phyloP scores from a whole-genome alignment of 2,113 vertebrate genomes.

The Fukomys damarensis region DNA sequence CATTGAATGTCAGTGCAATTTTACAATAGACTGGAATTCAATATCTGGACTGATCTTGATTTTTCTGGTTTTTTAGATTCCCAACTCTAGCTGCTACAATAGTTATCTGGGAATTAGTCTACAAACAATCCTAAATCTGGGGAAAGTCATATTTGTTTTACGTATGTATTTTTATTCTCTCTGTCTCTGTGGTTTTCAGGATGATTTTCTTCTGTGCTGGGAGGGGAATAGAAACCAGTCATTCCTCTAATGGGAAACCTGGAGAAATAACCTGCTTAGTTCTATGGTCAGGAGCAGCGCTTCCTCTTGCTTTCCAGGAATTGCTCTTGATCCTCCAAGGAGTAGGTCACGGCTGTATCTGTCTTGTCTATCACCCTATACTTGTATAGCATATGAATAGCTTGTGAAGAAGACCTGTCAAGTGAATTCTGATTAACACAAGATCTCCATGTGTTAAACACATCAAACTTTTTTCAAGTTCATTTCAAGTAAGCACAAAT shows the following conservation, averaged over 20 bases:
- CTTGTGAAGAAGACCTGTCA: slow-evolving; percentile 10
- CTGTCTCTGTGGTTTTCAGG: slow-evolving; percentile 62
- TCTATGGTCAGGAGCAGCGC: slow-evolving; percentile 34
- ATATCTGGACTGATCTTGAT: not conserved
- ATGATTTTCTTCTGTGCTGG: slow-evolving; percentile 67
- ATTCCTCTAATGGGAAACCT: slow-evolving; percentile 78
- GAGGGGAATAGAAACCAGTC: slow-evolving; percentile 65
- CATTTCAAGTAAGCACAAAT: not conserved
- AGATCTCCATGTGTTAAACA: not conserved
- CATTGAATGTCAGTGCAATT: slow-evolving; percentile 24
- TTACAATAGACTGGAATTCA: not conserved
- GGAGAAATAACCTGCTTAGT: slow-evolving; percentile 71
- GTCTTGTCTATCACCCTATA: slow-evolving; percentile 14
- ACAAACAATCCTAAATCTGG: not conserved
- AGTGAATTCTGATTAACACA: slow-evolving; percentile 35
- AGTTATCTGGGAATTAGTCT: not conserved
- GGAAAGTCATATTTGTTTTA: slow-evolving; percentile 31
- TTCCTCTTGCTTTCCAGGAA: slow-evolving; percentile 77
- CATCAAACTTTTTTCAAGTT: slow-evolving; percentile 39
- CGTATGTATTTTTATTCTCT: slow-evolving; percentile 43
- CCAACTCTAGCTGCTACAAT: not conserved
- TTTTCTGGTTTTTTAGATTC: slow-evolving; percentile 41
- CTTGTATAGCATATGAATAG: not conserved
- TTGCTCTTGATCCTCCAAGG: slow-evolving; percentile 56
- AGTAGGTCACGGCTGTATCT: slow-evolving; percentile 23